Base-by-base conservation (phyloP, 2,113 vertebrate species). In the Anolis carolinensis region DNA sequence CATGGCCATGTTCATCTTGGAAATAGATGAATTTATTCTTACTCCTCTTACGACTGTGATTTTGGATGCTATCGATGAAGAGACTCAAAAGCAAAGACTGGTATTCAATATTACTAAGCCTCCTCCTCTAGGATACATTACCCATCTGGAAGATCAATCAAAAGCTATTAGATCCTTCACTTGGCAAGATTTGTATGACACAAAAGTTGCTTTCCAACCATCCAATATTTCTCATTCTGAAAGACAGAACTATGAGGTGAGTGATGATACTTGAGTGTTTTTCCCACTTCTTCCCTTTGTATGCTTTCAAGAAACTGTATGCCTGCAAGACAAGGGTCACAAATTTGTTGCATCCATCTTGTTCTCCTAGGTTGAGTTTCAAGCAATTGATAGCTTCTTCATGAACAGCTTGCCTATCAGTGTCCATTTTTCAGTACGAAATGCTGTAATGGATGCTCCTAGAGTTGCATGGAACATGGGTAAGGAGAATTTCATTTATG, bases 151-250 rank as follows among this genome's bases (percentile, higher is more conserved):
- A 1, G 96, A 95, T 90, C 91, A 89, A 89, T 96, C 87, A 10
- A 94, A 95, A 89, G 68, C 94, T 3, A 20, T 86, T 82, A 75
- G 81, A 21, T 96, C 97, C 83, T 97, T 98, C 92, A 95, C 92
- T 77, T 93, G 76, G 95, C 81, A 86, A 87, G 97, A 96, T 93
- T 94, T 97, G n/a, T 91, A 95, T 36, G 93, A 97, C 52, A 96
- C 96, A 95, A 96, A 96, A 90, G 91, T 95, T 70, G 96, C 95
- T 67, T 98, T 96, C 93, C 97, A 98, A 95, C 96, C 97, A 16
- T 96, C 95, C 0, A 94, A 96, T 30, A 89, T 87, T 92, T 96
- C 96, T 93, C 91, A 90, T 70, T 74, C 88, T 9, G 91, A 81
- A 9, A 96, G 97, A 88, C 95, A 95, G 83, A 97, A 95, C 95